Conservation (phyloP, 2,888 invertebrate species). For the Eupithecia inturbata region DNA sequence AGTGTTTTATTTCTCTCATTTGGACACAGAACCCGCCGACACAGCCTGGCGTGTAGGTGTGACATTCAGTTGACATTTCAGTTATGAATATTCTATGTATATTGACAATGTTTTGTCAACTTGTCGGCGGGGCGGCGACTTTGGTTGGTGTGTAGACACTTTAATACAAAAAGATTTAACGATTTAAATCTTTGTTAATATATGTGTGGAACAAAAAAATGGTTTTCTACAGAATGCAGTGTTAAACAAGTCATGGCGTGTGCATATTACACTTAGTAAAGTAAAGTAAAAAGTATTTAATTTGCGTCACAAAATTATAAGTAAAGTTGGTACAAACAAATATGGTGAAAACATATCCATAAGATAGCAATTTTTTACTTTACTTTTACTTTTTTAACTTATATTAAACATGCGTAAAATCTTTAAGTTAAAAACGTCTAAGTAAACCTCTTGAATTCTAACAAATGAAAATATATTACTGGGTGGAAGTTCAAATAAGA, state of each 20-base stretch:
- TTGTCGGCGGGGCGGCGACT: too few relatives aligned
- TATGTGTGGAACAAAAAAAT: neutral
- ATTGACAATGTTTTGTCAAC: neutral
- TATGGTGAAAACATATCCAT: too few relatives aligned
- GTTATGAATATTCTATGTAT: neutral
- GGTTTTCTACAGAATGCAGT: too few relatives aligned
- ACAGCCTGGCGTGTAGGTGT: neutral
- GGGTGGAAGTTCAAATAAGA: slow-evolving; percentile 43
- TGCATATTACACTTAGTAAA: neutral
- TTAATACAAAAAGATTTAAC: too few relatives aligned
- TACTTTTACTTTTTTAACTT: too few relatives aligned
- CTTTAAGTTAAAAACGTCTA: slow-evolving; percentile 19
- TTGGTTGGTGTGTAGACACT: too few relatives aligned
- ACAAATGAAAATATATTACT: slow-evolving; percentile 40
- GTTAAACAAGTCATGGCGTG: neutral
- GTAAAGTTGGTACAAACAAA: too few relatives aligned
- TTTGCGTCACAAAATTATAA: too few relatives aligned
- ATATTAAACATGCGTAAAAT: neutral
- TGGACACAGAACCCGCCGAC: neutral
- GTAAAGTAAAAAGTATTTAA: too few relatives aligned
- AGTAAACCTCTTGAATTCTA: slow-evolving; percentile 32
- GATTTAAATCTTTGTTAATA: too few relatives aligned
- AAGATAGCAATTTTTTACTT: too few relatives aligned
- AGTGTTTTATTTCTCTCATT: slow-evolving; percentile 47
- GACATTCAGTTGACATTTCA: too few relatives aligned